Evolutionary conservation across 1,140 invertebrate species (phyloP).

Genomic region (Drosophila serrata): DNA sequence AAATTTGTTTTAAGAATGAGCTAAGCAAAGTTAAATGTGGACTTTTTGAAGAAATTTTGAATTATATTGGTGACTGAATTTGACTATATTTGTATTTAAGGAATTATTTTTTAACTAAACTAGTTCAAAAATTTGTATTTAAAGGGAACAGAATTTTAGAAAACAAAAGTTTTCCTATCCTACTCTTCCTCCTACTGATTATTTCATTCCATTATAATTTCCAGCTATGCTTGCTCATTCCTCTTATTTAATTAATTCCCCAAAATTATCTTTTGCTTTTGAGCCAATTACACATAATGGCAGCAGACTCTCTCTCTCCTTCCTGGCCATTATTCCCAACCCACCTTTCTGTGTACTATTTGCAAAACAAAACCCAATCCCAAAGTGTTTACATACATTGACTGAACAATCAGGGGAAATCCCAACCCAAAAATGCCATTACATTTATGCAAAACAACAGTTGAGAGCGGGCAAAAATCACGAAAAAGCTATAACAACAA

Average conservation of each 20-base stretch:
- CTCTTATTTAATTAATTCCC: conserved; percentile 30
- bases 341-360: conserved; percentile 20
- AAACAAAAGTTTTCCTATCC: neutral
- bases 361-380: conserved; percentile 42
- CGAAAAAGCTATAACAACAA: conserved; percentile 78
- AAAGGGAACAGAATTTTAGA: neutral
- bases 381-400: conserved; percentile 74
- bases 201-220: conserved; percentile 2
- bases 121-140: neutral
- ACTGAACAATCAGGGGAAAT: conserved; percentile 66
- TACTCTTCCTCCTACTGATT: too few relatives aligned
- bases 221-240: neutral
- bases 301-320: neutral
- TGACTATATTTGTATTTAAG: neutral
- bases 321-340: conserved; percentile 8
- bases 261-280: conserved; percentile 32
- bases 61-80: neutral
- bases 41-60: neutral
- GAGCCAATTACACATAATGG: conserved; percentile 24
- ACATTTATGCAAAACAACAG: conserved; percentile 71
- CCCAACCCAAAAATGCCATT: conserved; percentile 50
- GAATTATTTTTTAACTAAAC: neutral
- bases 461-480: conserved; percentile 59
- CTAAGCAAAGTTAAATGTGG: neutral
- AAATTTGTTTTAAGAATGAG: neutral